phyloP scores from a whole-genome alignment of 2,888 invertebrate genomes.

The Melanchra persicariae region DNA sequence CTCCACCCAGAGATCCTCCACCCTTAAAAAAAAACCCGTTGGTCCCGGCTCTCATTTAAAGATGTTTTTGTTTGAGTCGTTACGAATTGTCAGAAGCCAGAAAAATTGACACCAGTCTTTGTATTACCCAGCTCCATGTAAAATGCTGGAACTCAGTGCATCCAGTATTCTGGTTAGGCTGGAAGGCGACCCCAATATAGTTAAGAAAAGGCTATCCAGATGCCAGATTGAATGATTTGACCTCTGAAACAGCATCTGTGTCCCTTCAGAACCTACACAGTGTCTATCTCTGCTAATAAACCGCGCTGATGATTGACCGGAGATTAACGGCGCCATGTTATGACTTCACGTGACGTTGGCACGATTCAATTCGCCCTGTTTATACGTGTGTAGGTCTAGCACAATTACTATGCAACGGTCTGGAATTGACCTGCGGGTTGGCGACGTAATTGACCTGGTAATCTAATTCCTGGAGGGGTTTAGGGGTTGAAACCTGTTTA shows the following conservation, averaged over 20 bases:
- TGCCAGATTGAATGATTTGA: background rate
- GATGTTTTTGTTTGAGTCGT: too few relatives aligned
- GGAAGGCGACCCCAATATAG: too few relatives aligned
- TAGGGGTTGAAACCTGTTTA: background rate
- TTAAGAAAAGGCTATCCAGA: background rate
- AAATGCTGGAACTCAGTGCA: too few relatives aligned
- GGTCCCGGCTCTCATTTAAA: too few relatives aligned
- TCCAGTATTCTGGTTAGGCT: too few relatives aligned
- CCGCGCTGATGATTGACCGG: slow-evolving; percentile 65
- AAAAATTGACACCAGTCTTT: too few relatives aligned
- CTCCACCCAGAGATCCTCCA: too few relatives aligned
- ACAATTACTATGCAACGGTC: slow-evolving; percentile 37
- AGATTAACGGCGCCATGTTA: slow-evolving; percentile 66
- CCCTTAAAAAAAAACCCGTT: too few relatives aligned
- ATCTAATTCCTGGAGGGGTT: slow-evolving; percentile 23
- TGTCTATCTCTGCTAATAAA: slow-evolving; percentile 47
- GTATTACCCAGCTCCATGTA: too few relatives aligned
- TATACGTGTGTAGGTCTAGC: slow-evolving; percentile 9
- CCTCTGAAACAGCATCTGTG: background rate
- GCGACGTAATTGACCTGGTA: slow-evolving; percentile 24
- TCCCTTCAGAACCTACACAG: background rate
- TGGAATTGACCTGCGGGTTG: slow-evolving; percentile 33
- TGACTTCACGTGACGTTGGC: slow-evolving; percentile 55
- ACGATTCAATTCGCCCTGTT: slow-evolving; percentile 29
- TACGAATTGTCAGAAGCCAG: too few relatives aligned